Evolutionary conservation across 2,888 invertebrate genomes (phyloP), one percentile per base, ranked within the genome.

Genomic region (Cecidostiba fungosa): DNA sequence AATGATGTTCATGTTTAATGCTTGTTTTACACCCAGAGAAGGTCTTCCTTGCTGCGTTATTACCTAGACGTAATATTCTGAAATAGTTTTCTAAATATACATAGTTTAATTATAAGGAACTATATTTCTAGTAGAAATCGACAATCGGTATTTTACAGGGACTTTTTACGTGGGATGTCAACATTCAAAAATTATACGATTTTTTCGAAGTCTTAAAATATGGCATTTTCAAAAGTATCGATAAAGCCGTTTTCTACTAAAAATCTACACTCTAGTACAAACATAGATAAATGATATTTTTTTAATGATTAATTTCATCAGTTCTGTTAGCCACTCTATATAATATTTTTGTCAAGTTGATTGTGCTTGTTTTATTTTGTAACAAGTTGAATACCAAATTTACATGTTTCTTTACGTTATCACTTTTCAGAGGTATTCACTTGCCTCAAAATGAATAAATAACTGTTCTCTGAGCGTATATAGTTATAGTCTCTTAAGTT

Each of bases 1-100:
- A 86, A 72, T 84, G 29, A 23, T 84, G 77, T 88, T 90, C 77
- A 70, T 87, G 83, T 88, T 86, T 86, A 85, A 87, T 89, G 88
- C 62, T 74, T 62, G 72, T 59, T 74, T 54, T 72, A 83, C 80
- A 84, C 84, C 78, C 82, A 82, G 83, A 86, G 84, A 77, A 62
- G 50, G n/a, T 62, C n/a, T 39, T 72, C 36, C 32, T 84, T 72
- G 26, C n/a, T 54, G n/a, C n/a, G 82, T 86, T 87, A 86, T 85
- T 86, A 86, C 88, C 87, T 88, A 89, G 84, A 87, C 6, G 88
- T 89, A 89, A 88, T 50, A 88, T 89, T 89, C 88, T 88, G 84
- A 87, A 88, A 84, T 87, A 86, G 36, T 88, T 70, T 87, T 76
- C 81, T 85, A 81, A 16, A 77, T 16, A 50, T 85, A 81, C 79